Evolutionary conservation across 2,888 invertebrate genomes (phyloP).

Genomic region (Schrankia costaestrigalis): DNA sequence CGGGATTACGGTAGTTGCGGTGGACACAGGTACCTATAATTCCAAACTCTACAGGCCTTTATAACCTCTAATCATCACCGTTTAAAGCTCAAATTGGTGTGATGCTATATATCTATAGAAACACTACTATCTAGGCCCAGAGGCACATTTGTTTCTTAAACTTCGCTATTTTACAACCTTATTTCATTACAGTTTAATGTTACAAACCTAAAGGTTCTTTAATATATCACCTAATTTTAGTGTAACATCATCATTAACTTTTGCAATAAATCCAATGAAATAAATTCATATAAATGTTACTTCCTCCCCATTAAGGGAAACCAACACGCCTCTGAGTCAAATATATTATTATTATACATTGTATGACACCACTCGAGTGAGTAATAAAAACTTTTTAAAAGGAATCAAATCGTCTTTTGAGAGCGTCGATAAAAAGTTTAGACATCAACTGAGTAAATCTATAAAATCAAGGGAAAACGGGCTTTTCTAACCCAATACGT

Average conservation of each 20-base stretch:
- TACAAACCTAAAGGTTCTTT: constrained; percentile 34
- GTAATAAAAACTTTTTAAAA: constrained; percentile 5
- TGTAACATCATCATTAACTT: constrained; percentile 24
- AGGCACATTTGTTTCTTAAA: constrained; percentile 43
- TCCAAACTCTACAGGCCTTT: constrained; percentile 33
- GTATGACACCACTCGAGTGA: background rate
- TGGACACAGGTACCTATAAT: constrained; percentile 43
- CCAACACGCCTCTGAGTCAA: background rate
- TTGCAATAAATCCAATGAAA: constrained; percentile 19
- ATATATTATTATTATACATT: constrained; percentile 1
- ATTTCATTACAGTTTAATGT: constrained; percentile 54
- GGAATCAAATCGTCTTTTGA: constrained; percentile 7
- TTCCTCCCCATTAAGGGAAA: constrained; percentile 13
- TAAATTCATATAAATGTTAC: constrained; percentile 14
- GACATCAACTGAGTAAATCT: constrained; percentile 15
- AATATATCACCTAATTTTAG: constrained; percentile 31
- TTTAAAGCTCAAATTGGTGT: constrained; percentile 38
- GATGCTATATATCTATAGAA: constrained; percentile 13
- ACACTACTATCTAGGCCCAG: constrained; percentile 40
- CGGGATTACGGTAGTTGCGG: constrained; percentile 63
- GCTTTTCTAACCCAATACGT: constrained; percentile 34
- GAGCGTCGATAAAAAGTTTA: constrained; percentile 11
- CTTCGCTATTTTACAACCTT: constrained; percentile 49
- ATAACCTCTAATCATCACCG: constrained; percentile 24
- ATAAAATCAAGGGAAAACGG: constrained; percentile 21